Conservation (phyloP, 2,888 invertebrate species). For the Synergus gifuensis region DNA sequence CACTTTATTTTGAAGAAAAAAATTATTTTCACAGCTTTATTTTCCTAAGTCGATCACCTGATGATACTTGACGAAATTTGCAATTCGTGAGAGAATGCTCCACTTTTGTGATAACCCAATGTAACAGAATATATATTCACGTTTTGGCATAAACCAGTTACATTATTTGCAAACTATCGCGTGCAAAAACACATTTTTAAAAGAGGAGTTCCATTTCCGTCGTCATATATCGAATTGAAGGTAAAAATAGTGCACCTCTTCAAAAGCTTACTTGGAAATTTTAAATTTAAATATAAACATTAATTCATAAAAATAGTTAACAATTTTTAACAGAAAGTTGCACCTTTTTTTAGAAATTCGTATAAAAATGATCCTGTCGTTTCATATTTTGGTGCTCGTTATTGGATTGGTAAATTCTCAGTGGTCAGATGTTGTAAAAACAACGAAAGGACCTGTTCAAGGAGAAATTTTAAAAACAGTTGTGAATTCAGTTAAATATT, state of each 20-base stretch:
- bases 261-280: not conserved
- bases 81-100: slow-evolving; percentile 17
- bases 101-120: slow-evolving; percentile 9
- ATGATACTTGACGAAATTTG: slow-evolving; percentile 1
- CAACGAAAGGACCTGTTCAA: slow-evolving; percentile 60
- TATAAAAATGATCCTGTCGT: not conserved
- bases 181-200: slow-evolving; percentile 2
- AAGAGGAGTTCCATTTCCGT: not conserved
- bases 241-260: not conserved
- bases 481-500: slow-evolving; percentile 49
- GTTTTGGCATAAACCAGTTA: slow-evolving; percentile 14
- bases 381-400: slow-evolving; percentile 9
- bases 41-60: not conserved
- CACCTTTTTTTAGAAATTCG: not conserved
- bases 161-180: not conserved
- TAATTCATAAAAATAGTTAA: not conserved
- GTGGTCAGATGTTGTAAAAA: slow-evolving; percentile 55
- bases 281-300: not conserved
- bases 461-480: slow-evolving; percentile 60
- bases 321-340: not conserved
- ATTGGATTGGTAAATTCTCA: slow-evolving; percentile 15
- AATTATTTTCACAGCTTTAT: too few species aligned
- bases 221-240: not conserved
- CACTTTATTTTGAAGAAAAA: too few species aligned
- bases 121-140: not conserved